Percentiles rank a stretch among this genome's conserved stretches.
Conservation (phyloP, 2,113 vertebrate genomes). For the Cnemophilus loriae region DNA sequence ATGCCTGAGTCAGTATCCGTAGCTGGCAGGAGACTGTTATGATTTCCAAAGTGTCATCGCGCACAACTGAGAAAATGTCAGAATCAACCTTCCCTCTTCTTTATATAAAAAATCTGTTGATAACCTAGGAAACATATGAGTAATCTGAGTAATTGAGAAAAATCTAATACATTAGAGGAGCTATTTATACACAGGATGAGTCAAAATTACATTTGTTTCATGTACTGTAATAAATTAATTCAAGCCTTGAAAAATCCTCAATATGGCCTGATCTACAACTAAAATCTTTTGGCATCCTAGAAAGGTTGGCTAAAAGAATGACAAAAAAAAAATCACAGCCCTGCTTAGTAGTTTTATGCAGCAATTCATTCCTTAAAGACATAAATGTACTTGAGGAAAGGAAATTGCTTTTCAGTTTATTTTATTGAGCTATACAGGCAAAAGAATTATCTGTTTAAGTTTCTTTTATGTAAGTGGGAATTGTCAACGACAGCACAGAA, state of each 20-base stretch:
- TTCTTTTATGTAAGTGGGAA: neutral
- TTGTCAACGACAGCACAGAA: neutral
- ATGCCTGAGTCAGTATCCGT: conserved; percentile 11
- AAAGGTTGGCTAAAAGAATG: neutral
- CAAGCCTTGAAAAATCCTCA: neutral
- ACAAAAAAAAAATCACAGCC: neutral
- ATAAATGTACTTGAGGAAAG: neutral
- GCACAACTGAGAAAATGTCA: conserved; percentile 34
- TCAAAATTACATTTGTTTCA: neutral
- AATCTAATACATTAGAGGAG: neutral
- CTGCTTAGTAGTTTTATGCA: neutral
- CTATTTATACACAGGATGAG: neutral
- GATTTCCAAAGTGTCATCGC: neutral
- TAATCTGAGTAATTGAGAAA: conserved; percentile 33
- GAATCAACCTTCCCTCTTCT: neutral
- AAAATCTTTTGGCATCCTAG: neutral
- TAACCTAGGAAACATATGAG: neutral
- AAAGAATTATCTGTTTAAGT: neutral
- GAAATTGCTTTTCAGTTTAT: neutral
- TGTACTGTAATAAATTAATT: neutral
- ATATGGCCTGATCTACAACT: neutral
- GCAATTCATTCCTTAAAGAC: neutral
- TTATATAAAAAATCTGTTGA: neutral
- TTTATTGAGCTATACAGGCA: neutral
- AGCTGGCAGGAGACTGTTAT: neutral